Percentiles rank a stretch among this genome's conserved stretches.
Evolutionary conservation across 2,113 vertebrate species (phyloP).

Genomic region (Antechinus stuartii): DNA sequence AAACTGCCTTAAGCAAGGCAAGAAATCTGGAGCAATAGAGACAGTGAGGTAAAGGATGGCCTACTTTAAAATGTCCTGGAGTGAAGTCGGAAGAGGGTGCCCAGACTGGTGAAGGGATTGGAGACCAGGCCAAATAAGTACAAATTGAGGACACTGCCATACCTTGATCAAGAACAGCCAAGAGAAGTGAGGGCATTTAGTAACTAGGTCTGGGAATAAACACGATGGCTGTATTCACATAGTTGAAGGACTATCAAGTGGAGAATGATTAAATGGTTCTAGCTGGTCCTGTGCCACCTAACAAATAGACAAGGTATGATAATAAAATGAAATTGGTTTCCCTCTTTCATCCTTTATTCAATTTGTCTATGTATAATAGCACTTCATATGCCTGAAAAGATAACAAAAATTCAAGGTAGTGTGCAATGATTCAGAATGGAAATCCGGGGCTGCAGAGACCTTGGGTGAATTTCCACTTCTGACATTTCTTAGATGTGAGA

Average conservation of each 20-base stretch:
- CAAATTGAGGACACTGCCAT: background rate
- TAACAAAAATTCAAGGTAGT: background rate
- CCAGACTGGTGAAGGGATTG: background rate
- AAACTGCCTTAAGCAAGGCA: background rate
- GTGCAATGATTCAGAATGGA: background rate
- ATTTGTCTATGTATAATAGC: background rate
- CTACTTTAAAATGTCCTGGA: background rate
- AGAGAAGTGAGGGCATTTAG: background rate
- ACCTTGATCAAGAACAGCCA: background rate
- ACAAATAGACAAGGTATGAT: background rate
- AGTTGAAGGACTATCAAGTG: background rate
- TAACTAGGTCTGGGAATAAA: background rate
- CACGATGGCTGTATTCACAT: background rate
- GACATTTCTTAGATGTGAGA: background rate
- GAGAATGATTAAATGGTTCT: background rate
- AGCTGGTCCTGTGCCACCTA: background rate
- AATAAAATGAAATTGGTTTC: background rate
- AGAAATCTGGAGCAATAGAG: background rate
- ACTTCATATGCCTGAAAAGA: background rate
- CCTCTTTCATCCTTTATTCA: background rate
- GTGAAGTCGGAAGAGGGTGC: background rate
- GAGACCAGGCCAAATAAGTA: background rate
- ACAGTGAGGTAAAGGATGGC: background rate
- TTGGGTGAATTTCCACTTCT: background rate
- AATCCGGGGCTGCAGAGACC: background rate